phyloP scores from a whole-genome alignment of 2,888 invertebrate genomes.

The Cartodere bifasciata region DNA sequence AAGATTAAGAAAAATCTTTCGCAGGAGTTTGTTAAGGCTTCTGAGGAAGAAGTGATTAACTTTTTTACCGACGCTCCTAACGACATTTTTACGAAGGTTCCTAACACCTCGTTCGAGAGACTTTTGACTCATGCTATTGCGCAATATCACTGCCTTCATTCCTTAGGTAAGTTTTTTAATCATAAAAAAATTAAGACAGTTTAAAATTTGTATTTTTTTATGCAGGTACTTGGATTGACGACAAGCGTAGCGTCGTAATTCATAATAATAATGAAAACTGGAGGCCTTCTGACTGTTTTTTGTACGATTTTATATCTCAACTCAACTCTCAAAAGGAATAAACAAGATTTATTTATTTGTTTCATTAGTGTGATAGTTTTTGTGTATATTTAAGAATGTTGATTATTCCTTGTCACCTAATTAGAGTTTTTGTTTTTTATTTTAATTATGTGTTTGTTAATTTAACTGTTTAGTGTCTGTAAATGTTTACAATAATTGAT shows the following conservation, averaged over 20 bases:
- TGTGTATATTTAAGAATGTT: no score
- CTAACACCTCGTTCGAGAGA: conserved; percentile 26
- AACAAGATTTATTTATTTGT: no score
- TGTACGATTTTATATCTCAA: conserved; percentile 22
- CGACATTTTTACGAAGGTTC: conserved; percentile 20
- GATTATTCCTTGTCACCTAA: no score
- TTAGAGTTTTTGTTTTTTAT: no score
- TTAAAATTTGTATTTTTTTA: conserved; percentile 6
- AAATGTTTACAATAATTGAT: no score
- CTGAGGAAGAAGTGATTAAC: conserved; percentile 22
- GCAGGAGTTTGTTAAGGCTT: conserved; percentile 20
- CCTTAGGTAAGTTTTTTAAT: conserved; percentile 21
- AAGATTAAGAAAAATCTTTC: conserved; percentile 25
- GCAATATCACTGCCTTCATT: conserved; percentile 27
- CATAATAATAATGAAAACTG: conserved; percentile 19
- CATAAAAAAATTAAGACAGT: conserved; percentile 3
- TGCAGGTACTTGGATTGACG: conserved; percentile 12
- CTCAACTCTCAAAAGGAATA: no score
- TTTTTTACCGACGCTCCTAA: conserved; percentile 23
- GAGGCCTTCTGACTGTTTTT: conserved; percentile 20
- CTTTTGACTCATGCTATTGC: conserved; percentile 28
- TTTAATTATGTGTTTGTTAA: no score
- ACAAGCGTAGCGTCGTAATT: conserved; percentile 12
- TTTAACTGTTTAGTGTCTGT: no score
- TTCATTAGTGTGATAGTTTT: no score